phyloP scores from a whole-genome alignment of 1,140 invertebrate genomes.

The Radopholus similis region DNA sequence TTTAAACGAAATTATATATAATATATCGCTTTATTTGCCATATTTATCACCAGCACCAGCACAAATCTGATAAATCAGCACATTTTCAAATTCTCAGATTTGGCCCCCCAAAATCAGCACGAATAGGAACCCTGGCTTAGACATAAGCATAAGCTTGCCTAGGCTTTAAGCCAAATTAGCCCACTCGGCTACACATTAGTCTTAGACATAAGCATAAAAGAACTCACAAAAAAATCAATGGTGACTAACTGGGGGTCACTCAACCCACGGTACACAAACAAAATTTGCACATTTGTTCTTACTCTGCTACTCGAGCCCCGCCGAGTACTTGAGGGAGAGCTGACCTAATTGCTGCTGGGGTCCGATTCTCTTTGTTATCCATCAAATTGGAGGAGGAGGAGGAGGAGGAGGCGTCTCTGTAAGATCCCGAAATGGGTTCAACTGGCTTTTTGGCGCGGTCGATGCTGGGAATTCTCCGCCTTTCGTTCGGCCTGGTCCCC shows the following conservation, averaged over 20 bases:
- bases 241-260: background rate
- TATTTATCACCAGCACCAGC: no score
- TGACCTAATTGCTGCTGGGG: background rate
- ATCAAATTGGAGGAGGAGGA: background rate
- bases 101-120: no score
- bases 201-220: no score
- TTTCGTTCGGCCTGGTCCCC: background rate
- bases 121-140: no score
- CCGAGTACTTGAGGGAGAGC: slow-evolving; percentile 1
- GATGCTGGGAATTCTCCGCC: background rate
- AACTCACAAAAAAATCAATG: background rate
- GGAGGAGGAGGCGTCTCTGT: background rate
- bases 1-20: no score
- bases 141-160: no score
- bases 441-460: background rate
- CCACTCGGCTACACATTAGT: no score
- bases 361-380: slow-evolving; percentile 14
- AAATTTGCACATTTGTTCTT: background rate
- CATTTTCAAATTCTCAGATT: no score
- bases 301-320: slow-evolving; percentile 6
- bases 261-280: background rate
- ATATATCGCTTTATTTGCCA: no score
- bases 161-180: no score
- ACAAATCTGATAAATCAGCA: no score
- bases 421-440: background rate